A percentile compares a stretch with the other conserved stretches of the same genome.
Conservation (phyloP, 2,888 invertebrate species). For the Stenolophus ochropezus region DNA sequence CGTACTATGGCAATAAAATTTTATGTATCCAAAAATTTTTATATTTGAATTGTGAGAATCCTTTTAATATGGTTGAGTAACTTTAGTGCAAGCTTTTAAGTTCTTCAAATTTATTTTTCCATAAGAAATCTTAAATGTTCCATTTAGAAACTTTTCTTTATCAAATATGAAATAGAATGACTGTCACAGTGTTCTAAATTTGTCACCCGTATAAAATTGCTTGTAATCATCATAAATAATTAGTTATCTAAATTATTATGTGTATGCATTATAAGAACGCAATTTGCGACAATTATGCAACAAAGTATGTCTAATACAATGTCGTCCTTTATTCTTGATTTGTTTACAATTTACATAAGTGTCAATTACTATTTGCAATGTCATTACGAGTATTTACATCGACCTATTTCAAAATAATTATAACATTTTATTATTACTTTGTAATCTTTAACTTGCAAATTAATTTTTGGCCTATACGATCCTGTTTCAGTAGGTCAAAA, state of each 20-base stretch:
- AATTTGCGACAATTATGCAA: background rate
- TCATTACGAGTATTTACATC: too few species aligned
- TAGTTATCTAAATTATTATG: background rate
- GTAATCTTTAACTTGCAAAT: conserved; percentile 18
- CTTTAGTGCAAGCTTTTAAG: background rate
- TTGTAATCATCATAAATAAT: background rate
- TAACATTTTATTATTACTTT: background rate
- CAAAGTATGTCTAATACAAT: background rate
- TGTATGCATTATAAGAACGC: background rate
- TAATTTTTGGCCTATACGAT: background rate
- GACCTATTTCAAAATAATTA: background rate
- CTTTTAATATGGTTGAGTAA: background rate
- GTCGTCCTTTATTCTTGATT: background rate
- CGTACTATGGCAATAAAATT: background rate
- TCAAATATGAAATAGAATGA: background rate
- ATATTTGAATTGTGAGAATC: background rate
- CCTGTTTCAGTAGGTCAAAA: too few species aligned
- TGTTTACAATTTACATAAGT: background rate
- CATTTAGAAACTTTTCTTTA: background rate
- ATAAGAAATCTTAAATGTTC: background rate
- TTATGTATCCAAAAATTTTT: background rate
- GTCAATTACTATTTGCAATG: background rate
- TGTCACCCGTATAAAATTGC: background rate
- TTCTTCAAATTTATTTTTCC: background rate
- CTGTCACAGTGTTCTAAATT: background rate